Evolutionary conservation across 1,140 invertebrate genomes (phyloP).

Genomic region (Neodiprion lecontei): DNA sequence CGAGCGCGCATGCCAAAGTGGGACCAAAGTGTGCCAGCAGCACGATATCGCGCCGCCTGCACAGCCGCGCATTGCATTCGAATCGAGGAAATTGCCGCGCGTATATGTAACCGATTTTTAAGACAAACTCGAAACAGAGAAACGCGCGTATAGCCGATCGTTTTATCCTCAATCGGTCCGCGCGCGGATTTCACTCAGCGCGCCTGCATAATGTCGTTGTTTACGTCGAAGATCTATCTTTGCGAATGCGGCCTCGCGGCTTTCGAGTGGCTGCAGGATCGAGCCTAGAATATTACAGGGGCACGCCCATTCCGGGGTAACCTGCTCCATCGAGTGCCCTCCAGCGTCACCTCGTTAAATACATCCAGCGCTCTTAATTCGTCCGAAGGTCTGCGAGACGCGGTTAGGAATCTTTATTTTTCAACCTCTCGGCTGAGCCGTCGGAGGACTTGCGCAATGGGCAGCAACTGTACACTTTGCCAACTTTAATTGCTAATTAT

Average conservation of each 20-base stretch:
- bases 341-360: slow-evolving; percentile 6
- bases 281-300: background rate
- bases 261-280: background rate
- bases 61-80: no score
- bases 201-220: background rate
- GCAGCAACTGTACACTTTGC: background rate
- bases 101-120: no score
- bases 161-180: no score
- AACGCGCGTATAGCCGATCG: no score
- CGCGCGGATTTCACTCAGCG: background rate
- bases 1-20: no score
- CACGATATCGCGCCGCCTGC: no score
- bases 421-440: background rate
- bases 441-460: background rate
- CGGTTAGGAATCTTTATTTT: background rate
- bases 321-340: background rate
- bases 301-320: background rate
- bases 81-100: no score
- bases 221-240: background rate
- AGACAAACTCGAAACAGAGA: no score
- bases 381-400: no score
- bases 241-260: background rate
- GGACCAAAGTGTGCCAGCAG: no score
- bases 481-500: slow-evolving; percentile 8
- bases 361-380: background rate